Conservation (phyloP, 2,888 invertebrate species). For the Masnerella sp. region DNA sequence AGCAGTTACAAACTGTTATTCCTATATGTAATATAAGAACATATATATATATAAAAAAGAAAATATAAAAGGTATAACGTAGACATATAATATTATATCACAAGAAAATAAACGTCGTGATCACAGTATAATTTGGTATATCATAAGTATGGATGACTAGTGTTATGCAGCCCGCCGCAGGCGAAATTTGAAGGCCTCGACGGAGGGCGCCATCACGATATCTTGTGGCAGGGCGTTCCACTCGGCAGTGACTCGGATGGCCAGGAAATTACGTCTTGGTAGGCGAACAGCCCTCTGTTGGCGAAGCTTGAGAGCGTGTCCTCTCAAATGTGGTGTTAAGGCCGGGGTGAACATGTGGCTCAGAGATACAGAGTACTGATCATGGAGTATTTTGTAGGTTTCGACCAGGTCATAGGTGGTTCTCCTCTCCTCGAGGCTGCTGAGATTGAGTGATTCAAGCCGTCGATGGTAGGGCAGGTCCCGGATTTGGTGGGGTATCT, state of each 20-base stretch:
- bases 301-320: not conserved
- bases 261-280: conserved; percentile 3
- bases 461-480: not conserved
- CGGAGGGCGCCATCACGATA: not conserved
- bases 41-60: too few species aligned
- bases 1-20: too few species aligned
- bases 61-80: too few species aligned
- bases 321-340: not conserved
- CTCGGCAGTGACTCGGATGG: not conserved
- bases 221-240: conserved; percentile 2
- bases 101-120: too few species aligned
- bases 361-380: not conserved
- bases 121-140: too few species aligned
- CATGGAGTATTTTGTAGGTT: not conserved
- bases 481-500: not conserved
- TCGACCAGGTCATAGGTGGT: not conserved
- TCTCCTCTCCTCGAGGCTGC: not conserved
- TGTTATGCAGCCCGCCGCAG: not conserved
- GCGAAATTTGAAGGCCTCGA: not conserved
- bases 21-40: too few species aligned
- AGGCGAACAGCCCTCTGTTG: conserved; percentile 1
- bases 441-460: not conserved
- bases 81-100: too few species aligned
- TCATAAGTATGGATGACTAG: not conserved
- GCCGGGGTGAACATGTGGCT: not conserved